Base-by-base conservation (phyloP, 2,797 vertebrate species). In the Xiphophorus birchmanni region DNA sequence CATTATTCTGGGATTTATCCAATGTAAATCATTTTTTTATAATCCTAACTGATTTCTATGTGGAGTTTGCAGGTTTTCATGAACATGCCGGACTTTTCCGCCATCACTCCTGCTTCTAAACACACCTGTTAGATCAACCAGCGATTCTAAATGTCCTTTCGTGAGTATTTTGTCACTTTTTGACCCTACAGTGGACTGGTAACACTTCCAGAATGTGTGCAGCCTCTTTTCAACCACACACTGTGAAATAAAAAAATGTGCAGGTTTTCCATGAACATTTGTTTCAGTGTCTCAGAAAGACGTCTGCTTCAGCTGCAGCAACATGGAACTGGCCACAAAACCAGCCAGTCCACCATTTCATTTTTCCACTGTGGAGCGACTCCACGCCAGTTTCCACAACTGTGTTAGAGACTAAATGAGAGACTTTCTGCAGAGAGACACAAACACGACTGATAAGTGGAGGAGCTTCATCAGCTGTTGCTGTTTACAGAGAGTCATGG, bases 321-420 rank as follows among this genome's bases (percentile, higher is more conserved):
- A 54, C 82, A 82, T 63, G 73, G 78, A 84, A 80, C 80, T 4
- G 71, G 86, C 90, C 90, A 89, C 89, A 90, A 88, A 92, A 86
- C 87, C 89, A 86, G 80, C n/a, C 37, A 5, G 37, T 23, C 71
- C 13, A 87, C 85, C 84, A 69, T 91, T 89, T 84, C 48, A 82
- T 87, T 93, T 93, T 94, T 93, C 92, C 93, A 93, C 85, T 69
- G 92, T 73, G 89, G 83, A 90, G 69, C 82, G 80, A 75, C 86
- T 90, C 69, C 35, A 77, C 56, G 82, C 58, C 88, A 89, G 82
- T 90, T 91, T 93, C 89, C 93, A 90, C 82, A 81, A 80, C 84
- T 86, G 60, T 89, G 84, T 90, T 87, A 81, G 88, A 86, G 86
- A 73, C 81, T 82, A 90, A 94, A 93, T 90, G 84, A 91, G 83